Conservation (phyloP, 2,113 vertebrate genomes). For the Irena cyanogastra region DNA sequence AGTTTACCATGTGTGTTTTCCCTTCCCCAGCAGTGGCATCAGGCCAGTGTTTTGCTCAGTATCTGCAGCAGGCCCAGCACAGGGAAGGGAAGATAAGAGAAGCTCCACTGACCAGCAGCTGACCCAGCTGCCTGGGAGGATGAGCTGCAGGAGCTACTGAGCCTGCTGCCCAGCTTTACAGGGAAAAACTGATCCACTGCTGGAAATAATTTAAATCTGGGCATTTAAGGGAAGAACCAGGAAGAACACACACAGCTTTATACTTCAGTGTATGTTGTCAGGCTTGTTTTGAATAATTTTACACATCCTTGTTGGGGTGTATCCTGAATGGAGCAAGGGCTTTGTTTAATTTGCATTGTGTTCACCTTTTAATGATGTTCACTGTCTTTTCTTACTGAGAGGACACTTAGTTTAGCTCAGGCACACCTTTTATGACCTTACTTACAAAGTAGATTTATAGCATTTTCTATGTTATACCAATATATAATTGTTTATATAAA, state of each 20-base stretch:
- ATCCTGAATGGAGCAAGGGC: fast-evolving
- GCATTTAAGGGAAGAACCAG: neutral
- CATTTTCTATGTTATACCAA: no score
- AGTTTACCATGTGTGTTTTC: neutral
- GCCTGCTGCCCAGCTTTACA: neutral
- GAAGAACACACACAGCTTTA: neutral
- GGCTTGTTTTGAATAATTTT: neutral
- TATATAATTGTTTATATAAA: no score
- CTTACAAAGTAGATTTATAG: no score
- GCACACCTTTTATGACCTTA: neutral
- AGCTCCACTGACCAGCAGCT: neutral
- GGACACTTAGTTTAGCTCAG: neutral
- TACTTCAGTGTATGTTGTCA: neutral
- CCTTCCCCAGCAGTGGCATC: neutral
- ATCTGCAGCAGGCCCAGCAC: neutral
- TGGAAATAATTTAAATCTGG: neutral
- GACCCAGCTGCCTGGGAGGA: neutral
- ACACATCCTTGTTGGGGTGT: fast-evolving
- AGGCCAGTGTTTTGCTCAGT: neutral
- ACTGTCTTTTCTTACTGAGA: neutral
- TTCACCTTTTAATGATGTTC: neutral
- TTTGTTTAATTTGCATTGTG: neutral
- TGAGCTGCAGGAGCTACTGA: neutral
- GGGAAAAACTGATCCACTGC: neutral
- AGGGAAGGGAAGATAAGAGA: neutral